Base-by-base conservation (phyloP, 1,140 invertebrate genomes). In the Aphidius ervi region DNA sequence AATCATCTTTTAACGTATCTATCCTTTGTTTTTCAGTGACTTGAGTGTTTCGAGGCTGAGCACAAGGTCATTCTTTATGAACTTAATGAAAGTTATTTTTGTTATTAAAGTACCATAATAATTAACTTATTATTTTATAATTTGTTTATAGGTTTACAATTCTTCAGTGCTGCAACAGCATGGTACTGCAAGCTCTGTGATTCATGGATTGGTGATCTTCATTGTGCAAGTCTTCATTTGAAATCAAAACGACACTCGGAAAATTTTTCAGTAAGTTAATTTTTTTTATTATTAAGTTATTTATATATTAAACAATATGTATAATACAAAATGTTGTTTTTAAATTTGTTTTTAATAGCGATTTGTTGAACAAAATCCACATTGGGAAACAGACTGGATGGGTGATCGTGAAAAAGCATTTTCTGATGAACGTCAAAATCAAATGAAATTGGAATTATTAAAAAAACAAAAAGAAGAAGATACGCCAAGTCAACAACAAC, bases 131-230 rank as follows among this genome's bases (percentile, higher is more conserved):
- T 66, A 63, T 56, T 53, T 53, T 57, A 59, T 67, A 70, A 74
- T 78, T 73, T 76, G 70, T 47, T 81, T 80, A 47, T 78, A 89
- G 89, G 92, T 16, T 79, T 93, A 46, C 90, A 93, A 72, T 93
- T 93, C 78, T 88, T 93, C 74, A 87, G 90, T 62, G 88, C 91
- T 5, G 87, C 91, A 0, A 88, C 88, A 9, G 89, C 90, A n/a
- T 93, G 91, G 91, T 94, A 90, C 77, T 94, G 92, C 75, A 90
- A 90, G 70, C 80, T 94, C 42, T 94, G 92, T 67, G 86, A 91
- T 72, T 82, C 85, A 62, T 94, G 91, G 88, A 91, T 93, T 65
- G 92, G 91, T 0, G 92, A 94, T 74, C 82, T 92, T 47, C 89
- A 93, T 74, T 92, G 91, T 76, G 91, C 91, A 8, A 90, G 88